Base-by-base conservation (phyloP, 2,113 vertebrate species). In the Misgurnus anguillicaudatus region DNA sequence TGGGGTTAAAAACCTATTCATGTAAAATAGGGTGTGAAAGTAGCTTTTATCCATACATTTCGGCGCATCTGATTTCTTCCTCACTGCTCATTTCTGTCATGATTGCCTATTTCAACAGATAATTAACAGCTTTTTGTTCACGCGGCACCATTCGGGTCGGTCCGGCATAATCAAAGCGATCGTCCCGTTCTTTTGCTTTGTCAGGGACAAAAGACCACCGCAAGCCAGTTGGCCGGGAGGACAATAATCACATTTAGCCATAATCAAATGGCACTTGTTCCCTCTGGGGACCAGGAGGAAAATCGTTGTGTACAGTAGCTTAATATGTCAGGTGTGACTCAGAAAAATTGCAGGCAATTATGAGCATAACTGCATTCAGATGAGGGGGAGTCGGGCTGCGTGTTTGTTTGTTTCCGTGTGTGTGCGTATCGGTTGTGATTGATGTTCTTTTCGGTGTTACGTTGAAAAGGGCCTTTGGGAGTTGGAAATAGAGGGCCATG, bases 241-340 rank as follows among this genome's bases (percentile, higher is more conserved):
- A 85, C 79, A 67, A 79, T 79, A 88, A 82, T 84, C 79, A 85
- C 75, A 70, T 80, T 77, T 72, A 74, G 66, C 74, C 80, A 84
- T 80, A 85, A 87, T 87, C 82, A 83, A 85, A 89, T 77, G 51
- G n/a, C 72, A 69, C 75, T 74, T 38, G 53, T 72, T 78, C 81
- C 85, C 80, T 73, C 45, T 60, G 75, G 80, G 57, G 83, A 53
- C 62, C 39, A 16, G 69, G 47, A 76, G 76, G 51, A 60, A 62
- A 85, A 80, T 45, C 69, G 6, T 53, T 78, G 74, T 78, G 81
- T 81, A 81, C 83, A 82, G 80, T 76, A 77, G 79, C 81, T 73
- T 72, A 85, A 84, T 82, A 75, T 66, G 57, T 80, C 82, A 82
- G 77, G 70, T 84, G 67, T 84, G 80, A 84, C 75, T 68, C 16